phyloP scores from a whole-genome alignment of 2,888 invertebrate species.

The Sussaba pulchella region DNA sequence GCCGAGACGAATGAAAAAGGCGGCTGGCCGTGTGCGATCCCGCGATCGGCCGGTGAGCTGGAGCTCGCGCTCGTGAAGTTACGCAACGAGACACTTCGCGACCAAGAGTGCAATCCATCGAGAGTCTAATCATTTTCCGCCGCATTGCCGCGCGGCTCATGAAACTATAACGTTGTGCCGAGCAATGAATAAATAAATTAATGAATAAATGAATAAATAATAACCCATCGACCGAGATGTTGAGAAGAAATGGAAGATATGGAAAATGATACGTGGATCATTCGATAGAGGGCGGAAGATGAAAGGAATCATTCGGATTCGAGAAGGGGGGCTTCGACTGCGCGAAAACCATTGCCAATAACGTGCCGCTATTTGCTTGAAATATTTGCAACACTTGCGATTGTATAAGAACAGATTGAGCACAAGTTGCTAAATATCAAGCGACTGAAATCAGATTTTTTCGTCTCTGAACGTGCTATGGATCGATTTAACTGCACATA shows the following conservation, averaged over 20 bases:
- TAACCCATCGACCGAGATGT: background rate
- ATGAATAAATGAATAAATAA: background rate
- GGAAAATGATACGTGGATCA: background rate
- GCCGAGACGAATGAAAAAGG: slow-evolving; percentile 74
- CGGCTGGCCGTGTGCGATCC: slow-evolving; percentile 66
- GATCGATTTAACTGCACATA: too few relatives aligned
- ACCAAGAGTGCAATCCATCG: slow-evolving; percentile 59
- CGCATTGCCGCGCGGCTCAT: background rate
- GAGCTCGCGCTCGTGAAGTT: slow-evolving; percentile 37
- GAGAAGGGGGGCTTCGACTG: background rate
- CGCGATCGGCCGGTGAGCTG: slow-evolving; percentile 20
- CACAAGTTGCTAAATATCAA: background rate
- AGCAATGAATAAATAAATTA: too few relatives aligned
- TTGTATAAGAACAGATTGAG: background rate
- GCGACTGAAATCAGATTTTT: background rate
- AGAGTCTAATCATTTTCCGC: slow-evolving; percentile 42
- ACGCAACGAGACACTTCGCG: slow-evolving; percentile 58
- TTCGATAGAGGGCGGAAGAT: background rate
- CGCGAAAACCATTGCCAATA: background rate
- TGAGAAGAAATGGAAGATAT: slow-evolving; percentile 4
- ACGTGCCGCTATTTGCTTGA: background rate
- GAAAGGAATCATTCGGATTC: slow-evolving; percentile 10
- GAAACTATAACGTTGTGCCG: background rate
- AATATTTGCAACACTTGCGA: slow-evolving; percentile 10
- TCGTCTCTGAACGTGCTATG: background rate